Base-by-base conservation (phyloP, 1,140 invertebrate species). In the Lucilia cuprina region DNA sequence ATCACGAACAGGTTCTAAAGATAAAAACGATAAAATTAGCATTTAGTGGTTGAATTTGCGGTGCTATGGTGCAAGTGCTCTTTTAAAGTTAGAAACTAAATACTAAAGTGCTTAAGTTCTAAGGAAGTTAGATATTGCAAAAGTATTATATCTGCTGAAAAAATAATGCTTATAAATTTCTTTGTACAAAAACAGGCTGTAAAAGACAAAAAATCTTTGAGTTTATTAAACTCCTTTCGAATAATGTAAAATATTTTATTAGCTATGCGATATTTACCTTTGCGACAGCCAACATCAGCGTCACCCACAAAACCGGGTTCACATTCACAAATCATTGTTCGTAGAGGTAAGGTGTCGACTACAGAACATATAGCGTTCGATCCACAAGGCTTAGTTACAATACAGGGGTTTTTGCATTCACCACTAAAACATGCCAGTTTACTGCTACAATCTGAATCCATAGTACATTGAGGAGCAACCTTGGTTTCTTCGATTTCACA, bases 251-350 rank as follows among this genome's bases (percentile, higher is more conserved):
- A n/a, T 74, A 3, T 2, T 13, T 7, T 25, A 65, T 0, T 9
- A 55, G 8, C 12, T 41, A 2, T 5, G 13, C 13, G 14, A 30
- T 9, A 83, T 50, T 92, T 94, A 96, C 96, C 94, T 93, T 93
- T 93, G 87, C 93, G 93, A 90, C 96, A 98, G 91, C 95, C 94
- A 82, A 95, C 93, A 86, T 96, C 96, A 12, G 96, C 96, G 90
- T 97, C 96, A 85, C 96, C 96, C 85, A 95, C 93, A 89, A 94
- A 96, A 82, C 96, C 96, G 82, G 94, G 94, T 78, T 95, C 92
- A 89, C 97, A 98, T 88, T 96, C 94, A 89, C 97, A 98, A 74
- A 96, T 94, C 94, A 98, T 96, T 19, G 96, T 97, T 86, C 96
- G 93, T 91, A 97, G 93, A 5, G 97, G 97, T 83, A 97, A 90